Percentiles rank a stretch among this genome's conserved stretches.
These are phyloP conservation scores for Alosa sapidissima DNA, from an alignment of 2,797 vertebrate species.

Conservation along the genomic window DNA sequence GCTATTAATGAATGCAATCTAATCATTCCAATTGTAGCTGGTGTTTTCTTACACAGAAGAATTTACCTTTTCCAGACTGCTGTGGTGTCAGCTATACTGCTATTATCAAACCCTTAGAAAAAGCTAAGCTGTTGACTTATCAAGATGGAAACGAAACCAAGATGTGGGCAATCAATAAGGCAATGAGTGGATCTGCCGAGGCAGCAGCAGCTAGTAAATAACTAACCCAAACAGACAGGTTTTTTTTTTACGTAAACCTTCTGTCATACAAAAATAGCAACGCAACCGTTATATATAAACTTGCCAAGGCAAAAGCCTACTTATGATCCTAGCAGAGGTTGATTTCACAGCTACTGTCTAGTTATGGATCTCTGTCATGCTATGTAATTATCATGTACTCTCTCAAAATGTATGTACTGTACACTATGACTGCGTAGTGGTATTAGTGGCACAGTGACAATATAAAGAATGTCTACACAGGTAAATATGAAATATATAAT, in stretches of 20 bases:
- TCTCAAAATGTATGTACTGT: neutral
- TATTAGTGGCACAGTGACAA: neutral
- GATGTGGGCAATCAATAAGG: neutral
- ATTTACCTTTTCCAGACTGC: neutral
- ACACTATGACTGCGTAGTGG: no score
- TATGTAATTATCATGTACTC: neutral
- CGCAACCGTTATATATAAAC: neutral
- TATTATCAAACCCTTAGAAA: neutral
- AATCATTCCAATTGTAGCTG: neutral
- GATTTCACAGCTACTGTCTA: neutral
- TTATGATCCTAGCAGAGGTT: neutral
- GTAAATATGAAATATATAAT: neutral
- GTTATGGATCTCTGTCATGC: neutral
- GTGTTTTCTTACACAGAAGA: neutral
- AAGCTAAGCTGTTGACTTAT: neutral
- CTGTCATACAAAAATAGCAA: neutral
- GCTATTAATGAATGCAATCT: neutral
- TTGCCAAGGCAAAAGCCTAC: neutral
- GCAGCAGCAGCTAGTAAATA: neutral
- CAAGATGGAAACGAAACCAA: neutral
- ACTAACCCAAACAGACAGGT: neutral
- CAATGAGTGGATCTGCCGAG: neutral
- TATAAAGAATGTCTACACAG: neutral
- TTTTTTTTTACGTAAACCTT: neutral
- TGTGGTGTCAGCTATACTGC: neutral